Evolutionary conservation across 2,113 vertebrate species (phyloP), one percentile per base, ranked within the genome.

Genomic region (Cyanoramphus novaezelandiae): DNA sequence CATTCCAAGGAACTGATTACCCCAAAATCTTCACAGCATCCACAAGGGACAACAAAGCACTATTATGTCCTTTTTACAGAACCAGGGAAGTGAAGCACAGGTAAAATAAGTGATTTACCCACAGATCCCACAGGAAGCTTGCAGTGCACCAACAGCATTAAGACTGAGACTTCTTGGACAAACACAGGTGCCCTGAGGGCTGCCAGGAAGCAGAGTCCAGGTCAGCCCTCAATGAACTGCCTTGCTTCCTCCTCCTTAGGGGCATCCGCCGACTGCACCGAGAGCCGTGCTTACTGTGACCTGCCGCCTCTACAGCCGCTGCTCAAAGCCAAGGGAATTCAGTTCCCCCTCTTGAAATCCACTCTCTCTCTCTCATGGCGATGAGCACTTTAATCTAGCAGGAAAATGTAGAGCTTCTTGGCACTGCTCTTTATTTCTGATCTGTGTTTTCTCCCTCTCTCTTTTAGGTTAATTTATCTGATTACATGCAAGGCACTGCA

Each of bases 391-490:
- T 95, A 97, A 91, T 96, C 95, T 97, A 88, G 95, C 96, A 97
- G 96, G 92, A 89, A 97, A 97, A 97, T 86, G 95, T 87, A 97
- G 94, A 97, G 93, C 95, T 97, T 97, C 95, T 95, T 95, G 94
- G 95, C 83, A 28, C 82, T 3, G 89, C 69, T 93, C 93, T 95
- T 96, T 92, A 93, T 96, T 97, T 96, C 96, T 92, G 83, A 95
- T 96, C 96, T 95, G 90, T 76, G 29, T 92, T 92, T 90, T 92
- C 93, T 91, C 84, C 71, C 81, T 92, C 97, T 95, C 96, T 97
- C 85, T 98, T 96, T 98, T 96, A 97, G 97, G 97, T 98, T 98
- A 98, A 98, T 98, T 98, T 98, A 98, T 98, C 98, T 98, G 97
- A 98, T 98, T 98, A 98, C 96, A 98, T 92, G 97, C 97, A 87